Percentiles rank a stretch among this genome's conserved stretches.
Conservation (phyloP, 2,888 invertebrate species). For the Agrotis clavis region DNA sequence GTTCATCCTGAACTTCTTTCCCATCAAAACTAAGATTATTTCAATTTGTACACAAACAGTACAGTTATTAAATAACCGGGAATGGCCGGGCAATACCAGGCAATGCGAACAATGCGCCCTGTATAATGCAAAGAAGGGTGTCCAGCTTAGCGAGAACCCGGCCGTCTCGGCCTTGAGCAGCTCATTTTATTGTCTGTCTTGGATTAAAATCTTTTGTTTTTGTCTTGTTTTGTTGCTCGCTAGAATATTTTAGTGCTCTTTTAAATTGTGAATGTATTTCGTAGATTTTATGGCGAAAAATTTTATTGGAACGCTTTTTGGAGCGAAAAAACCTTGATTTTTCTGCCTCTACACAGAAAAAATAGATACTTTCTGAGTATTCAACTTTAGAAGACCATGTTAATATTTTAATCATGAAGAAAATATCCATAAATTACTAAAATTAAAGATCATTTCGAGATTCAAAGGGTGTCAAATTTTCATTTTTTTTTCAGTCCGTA, state of each 20-base stretch:
- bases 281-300: constrained; percentile 16
- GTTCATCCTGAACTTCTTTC: neutral
- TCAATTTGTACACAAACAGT: constrained; percentile 51
- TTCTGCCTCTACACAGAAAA: neutral
- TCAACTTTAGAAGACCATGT: neutral
- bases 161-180: constrained; percentile 56
- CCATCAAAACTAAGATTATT: constrained; percentile 38
- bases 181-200: constrained; percentile 60
- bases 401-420: neutral
- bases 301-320: constrained; percentile 2
- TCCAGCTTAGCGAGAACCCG: constrained; percentile 51
- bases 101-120: constrained; percentile 53
- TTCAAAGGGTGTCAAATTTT: constrained; percentile 30
- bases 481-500: neutral
- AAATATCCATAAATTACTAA: constrained; percentile 3
- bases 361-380: no score
- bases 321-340: neutral
- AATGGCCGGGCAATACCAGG: constrained; percentile 46
- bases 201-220: constrained; percentile 60
- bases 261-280: constrained; percentile 26
- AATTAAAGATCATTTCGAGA: constrained; percentile 3
- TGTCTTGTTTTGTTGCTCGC: constrained; percentile 28
- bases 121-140: constrained; percentile 60
- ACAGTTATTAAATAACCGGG: constrained; percentile 47
- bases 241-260: constrained; percentile 31